These are phyloP conservation scores for Pempheris klunzingeri DNA, from an alignment of 2,797 vertebrate genomes.

Conservation along the genomic window DNA sequence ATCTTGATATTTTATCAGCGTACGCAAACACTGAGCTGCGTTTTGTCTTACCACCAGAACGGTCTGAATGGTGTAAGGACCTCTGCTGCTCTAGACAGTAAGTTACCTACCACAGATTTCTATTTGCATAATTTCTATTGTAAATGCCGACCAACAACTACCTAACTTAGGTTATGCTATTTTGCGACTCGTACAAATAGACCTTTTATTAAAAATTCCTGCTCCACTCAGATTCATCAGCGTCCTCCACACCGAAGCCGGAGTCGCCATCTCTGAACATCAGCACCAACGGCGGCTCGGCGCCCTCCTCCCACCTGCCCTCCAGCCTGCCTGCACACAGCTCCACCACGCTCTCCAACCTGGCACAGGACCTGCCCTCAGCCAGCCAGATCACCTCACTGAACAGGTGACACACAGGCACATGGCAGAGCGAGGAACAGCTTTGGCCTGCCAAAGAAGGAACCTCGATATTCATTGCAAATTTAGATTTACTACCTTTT, in stretches of 20 bases:
- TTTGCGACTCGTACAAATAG: not conserved
- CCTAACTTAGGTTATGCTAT: not conserved
- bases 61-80: slow-evolving; percentile 90
- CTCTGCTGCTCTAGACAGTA: slow-evolving; percentile 91
- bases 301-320: slow-evolving; percentile 86
- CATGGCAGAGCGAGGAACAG: not conserved
- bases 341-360: slow-evolving; percentile 84
- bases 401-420: slow-evolving; percentile 88
- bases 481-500: not conserved
- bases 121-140: not conserved
- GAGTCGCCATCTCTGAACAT: slow-evolving; percentile 88
- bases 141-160: not conserved
- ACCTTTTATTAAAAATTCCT: not conserved
- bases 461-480: not conserved
- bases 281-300: slow-evolving; percentile 84
- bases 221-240: slow-evolving; percentile 84
- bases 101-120: slow-evolving; percentile 74
- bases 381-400: slow-evolving; percentile 88
- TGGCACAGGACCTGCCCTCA: slow-evolving; percentile 89
- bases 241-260: slow-evolving; percentile 90
- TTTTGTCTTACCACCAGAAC: slow-evolving; percentile 85
- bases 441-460: not conserved
- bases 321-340: slow-evolving; percentile 85
- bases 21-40: not conserved
- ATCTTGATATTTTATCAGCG: not conserved